Evolutionary conservation across 2,113 vertebrate species (phyloP).

Genomic region (Arizona elegans): DNA sequence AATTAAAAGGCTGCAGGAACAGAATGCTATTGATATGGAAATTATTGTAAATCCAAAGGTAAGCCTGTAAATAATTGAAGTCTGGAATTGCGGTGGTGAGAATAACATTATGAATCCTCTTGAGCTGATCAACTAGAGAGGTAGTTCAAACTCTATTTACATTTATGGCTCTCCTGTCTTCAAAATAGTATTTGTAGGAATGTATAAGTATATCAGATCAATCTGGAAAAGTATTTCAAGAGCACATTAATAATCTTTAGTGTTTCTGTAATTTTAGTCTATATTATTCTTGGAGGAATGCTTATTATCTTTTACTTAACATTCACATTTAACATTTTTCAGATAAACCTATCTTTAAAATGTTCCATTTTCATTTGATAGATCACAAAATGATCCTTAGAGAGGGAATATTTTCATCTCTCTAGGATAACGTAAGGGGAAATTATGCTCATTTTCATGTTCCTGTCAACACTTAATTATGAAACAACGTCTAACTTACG

Average conservation of each 20-base stretch:
- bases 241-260: not conserved
- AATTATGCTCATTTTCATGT: not conserved
- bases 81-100: not conserved
- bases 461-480: not conserved
- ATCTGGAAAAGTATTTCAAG: not conserved
- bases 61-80: slow-evolving; percentile 15
- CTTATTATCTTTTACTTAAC: not conserved
- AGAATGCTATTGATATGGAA: slow-evolving; percentile 92
- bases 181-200: not conserved
- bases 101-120: not conserved
- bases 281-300: not conserved
- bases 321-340: not conserved
- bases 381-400: not conserved
- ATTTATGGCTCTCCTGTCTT: not conserved
- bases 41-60: slow-evolving; percentile 98
- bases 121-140: not conserved
- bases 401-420: not conserved
- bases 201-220: not conserved
- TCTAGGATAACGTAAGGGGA: not conserved
- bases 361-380: not conserved
- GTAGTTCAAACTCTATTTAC: not conserved
- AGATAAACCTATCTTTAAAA: not conserved
- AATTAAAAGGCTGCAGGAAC: slow-evolving; percentile 92
- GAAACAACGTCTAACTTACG: not conserved
- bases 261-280: not conserved